Conservation (phyloP, 2,888 invertebrate species). For the Lasiommata megera region DNA sequence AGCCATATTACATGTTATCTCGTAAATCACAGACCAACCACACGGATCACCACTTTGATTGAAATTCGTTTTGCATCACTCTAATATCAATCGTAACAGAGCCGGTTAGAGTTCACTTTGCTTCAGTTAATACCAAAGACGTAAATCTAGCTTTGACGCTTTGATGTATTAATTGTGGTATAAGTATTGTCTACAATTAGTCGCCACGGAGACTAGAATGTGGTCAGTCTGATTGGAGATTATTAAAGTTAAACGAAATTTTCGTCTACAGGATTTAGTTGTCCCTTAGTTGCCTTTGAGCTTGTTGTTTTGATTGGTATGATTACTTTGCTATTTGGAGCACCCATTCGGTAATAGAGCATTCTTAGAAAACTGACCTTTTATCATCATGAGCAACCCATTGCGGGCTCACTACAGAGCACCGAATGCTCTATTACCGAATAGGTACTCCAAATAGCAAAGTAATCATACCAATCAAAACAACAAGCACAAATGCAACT, state of each 20-base stretch:
- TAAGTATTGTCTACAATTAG: constrained; percentile 17
- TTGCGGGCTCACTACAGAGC: too few species aligned
- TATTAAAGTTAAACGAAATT: constrained; percentile 9
- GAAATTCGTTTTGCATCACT: neutral
- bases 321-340: too few species aligned
- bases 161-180: constrained; percentile 27
- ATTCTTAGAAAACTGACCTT: too few species aligned
- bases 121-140: neutral
- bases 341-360: neutral
- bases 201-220: constrained; percentile 1
- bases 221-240: constrained; percentile 30
- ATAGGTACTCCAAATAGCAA: too few species aligned
- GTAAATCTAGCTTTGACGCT: constrained; percentile 26
- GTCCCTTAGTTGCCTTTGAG: too few species aligned
- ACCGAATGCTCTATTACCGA: constrained; percentile 17
- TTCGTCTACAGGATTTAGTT: neutral
- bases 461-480: too few species aligned
- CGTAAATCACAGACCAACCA: neutral
- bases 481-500: too few species aligned
- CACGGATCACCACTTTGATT: constrained; percentile 1
- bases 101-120: neutral
- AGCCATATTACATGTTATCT: constrained; percentile 1
- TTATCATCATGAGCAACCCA: too few species aligned
- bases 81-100: neutral
- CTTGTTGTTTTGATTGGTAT: too few species aligned